A percentile compares a stretch with the other conserved stretches of the same genome.
Conservation (phyloP, 2,797 vertebrate species). For the Eleutherodactylus coqui region DNA sequence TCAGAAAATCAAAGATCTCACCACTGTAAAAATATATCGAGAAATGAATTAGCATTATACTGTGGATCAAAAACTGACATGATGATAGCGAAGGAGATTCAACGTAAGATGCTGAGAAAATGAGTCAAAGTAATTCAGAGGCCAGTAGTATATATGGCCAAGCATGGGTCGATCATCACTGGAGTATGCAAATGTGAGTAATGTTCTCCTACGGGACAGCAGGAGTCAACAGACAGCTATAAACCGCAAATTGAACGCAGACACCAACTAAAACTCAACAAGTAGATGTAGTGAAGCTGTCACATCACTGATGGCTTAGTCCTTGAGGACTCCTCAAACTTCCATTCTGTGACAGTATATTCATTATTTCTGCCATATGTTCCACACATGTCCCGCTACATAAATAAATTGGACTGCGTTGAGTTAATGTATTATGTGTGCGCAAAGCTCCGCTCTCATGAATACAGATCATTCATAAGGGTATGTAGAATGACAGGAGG, state of each 20-base stretch:
- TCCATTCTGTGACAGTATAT: neutral
- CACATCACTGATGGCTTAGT: neutral
- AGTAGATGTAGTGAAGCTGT: neutral
- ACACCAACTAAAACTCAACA: neutral
- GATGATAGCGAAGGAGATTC: too few species aligned
- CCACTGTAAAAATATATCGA: too few species aligned
- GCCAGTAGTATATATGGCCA: neutral
- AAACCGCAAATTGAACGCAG: neutral
- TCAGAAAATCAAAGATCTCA: too few species aligned
- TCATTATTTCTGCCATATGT: too few species aligned
- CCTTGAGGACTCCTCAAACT: neutral
- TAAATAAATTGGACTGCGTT: neutral
- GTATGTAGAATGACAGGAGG: slow-evolving; percentile 18
- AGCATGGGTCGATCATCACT: neutral
- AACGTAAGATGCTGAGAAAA: too few species aligned
- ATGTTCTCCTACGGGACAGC: neutral
- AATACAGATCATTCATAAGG: slow-evolving; percentile 1
- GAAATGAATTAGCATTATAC: neutral
- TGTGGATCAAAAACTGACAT: too few species aligned
- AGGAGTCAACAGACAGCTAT: neutral
- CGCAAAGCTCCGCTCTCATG: neutral
- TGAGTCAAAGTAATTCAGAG: too few species aligned
- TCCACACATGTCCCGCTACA: neutral
- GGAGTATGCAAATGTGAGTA: neutral
- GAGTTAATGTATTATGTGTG: slow-evolving; percentile 24